A percentile compares a stretch with the other conserved stretches of the same genome.
Conservation (phyloP, 1,140 invertebrate species). For the Drosophila lowei region DNA sequence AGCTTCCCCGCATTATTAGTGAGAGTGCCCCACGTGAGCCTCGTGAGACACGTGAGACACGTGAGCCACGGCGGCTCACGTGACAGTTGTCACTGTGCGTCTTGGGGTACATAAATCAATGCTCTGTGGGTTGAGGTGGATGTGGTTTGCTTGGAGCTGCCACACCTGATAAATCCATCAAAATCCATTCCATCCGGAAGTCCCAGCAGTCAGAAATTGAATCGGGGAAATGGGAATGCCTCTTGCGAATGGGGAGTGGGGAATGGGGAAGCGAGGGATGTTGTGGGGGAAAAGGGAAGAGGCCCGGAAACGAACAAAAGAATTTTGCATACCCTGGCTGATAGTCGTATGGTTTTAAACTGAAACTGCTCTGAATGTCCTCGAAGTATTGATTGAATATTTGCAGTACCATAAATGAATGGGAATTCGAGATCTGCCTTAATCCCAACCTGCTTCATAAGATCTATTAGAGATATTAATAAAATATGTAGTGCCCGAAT, state of each 20-base stretch:
- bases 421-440: too few species aligned
- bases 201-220: constrained; percentile 31
- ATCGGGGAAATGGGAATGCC: background rate
- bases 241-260: background rate
- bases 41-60: too few species aligned
- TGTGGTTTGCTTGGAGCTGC: too few species aligned
- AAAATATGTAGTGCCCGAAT: too few species aligned
- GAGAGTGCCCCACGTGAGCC: constrained; percentile 29
- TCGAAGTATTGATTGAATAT: too few species aligned
- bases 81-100: constrained; percentile 3
- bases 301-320: background rate
- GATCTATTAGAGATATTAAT: too few species aligned
- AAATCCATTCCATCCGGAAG: constrained; percentile 30
- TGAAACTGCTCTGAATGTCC: too few species aligned
- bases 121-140: too few species aligned
- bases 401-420: too few species aligned
- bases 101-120: background rate
- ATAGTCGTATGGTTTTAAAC: too few species aligned
- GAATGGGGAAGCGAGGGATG: background rate
- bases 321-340: too few species aligned
- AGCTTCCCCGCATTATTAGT: constrained; percentile 50
- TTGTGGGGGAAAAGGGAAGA: background rate
- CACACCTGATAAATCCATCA: constrained; percentile 55
- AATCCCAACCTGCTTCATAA: too few species aligned
- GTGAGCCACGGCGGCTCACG: background rate